These are phyloP conservation scores for Anoplophora glabripennis DNA, from an alignment of 1,140 invertebrate species.

Conservation along the genomic window DNA sequence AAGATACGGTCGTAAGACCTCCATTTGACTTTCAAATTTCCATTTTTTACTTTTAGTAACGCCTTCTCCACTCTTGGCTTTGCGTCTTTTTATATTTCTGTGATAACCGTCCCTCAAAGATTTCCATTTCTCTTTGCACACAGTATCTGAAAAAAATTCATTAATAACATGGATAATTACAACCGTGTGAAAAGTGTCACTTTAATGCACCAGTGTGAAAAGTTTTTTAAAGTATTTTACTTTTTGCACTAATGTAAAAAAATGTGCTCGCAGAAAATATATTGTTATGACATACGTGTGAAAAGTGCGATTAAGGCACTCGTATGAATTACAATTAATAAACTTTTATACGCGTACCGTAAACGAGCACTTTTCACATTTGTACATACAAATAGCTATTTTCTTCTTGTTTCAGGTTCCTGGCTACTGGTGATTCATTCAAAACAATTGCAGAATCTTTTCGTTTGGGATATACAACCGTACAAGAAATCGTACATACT, in stretches of 20 bases:
- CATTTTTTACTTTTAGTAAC: conserved; percentile 5
- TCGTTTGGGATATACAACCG: conserved; percentile 33
- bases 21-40: conserved; percentile 21
- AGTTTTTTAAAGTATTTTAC: too few relatives aligned
- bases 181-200: too few relatives aligned
- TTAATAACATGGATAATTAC: too few relatives aligned
- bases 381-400: too few relatives aligned
- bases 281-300: too few relatives aligned
- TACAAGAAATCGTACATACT: conserved; percentile 36
- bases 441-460: conserved; percentile 35
- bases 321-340: too few relatives aligned
- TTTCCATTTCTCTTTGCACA: conserved; percentile 52
- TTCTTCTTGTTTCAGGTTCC: conserved; percentile 38
- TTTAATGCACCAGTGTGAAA: too few relatives aligned
- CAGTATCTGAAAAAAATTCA: conserved; percentile 49
- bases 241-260: too few relatives aligned
- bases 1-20: conserved; percentile 22
- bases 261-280: too few relatives aligned
- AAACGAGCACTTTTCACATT: too few relatives aligned
- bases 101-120: conserved; percentile 51
- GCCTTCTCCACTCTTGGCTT: conserved; percentile 10
- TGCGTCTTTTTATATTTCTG: conserved; percentile 31
- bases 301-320: too few relatives aligned
- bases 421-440: conserved; percentile 36
- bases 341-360: too few relatives aligned